Base-by-base conservation (phyloP, 2,113 vertebrate genomes). In the Podiceps cristatus region DNA sequence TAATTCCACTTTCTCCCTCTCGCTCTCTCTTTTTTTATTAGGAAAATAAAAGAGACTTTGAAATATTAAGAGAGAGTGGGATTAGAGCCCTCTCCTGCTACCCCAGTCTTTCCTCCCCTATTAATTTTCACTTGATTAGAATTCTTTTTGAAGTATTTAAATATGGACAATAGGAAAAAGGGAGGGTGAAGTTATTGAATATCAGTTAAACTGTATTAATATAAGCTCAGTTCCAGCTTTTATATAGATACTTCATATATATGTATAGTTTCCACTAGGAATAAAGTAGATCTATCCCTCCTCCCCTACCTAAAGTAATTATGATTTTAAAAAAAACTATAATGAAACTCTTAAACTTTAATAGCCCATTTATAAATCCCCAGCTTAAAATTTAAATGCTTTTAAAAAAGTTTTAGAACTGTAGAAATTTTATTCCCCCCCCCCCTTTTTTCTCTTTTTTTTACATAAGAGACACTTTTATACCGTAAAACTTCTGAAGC, bases 91-190 rank as follows among this genome's bases (percentile, higher is more conserved):
- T 99, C 99, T 99, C 98, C 99, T 99, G 98, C 99, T 98, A 98
- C 99, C 99, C 99, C 97, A 98, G 99, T 98, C 99, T 99, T 99
- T 98, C 98, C 98, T 99, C 99, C 97, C 97, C 99, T 99, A 99
- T 99, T 99, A 99, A 99, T 99, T 99, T 99, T 98, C 98, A 99
- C 99, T 99, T 99, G 99, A 99, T 99, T 99, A 99, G 99, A 99
- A 99, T 99, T 99, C 99, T 99, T 99, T 99, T 99, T 99, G 99
- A 99, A 99, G 99, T 99, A 99, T 99, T 99, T 99, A 99, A 99
- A 98, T 98, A 98, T 98, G 99, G 99, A 99, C 99, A 99, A 99
- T 99, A 98, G 99, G 98, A 99, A 99, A 99, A 98, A 98, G 99
- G 99, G 98, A 99, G 99, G 98, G 98, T 99, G 98, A 99, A 99